phyloP scores from a whole-genome alignment of 2,888 invertebrate species.

The Yponomeuta sedellus region DNA sequence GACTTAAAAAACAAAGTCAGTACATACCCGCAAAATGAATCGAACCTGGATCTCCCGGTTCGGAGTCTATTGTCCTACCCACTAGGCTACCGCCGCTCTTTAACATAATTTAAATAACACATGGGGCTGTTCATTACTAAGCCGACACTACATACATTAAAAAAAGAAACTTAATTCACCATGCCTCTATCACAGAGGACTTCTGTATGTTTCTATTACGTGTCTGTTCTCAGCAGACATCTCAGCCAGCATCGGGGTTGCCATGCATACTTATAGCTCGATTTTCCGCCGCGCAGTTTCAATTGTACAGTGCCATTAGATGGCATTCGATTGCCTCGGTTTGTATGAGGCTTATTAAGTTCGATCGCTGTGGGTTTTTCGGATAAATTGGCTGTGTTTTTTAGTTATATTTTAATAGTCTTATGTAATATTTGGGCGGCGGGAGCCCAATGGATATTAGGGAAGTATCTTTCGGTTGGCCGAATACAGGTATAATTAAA shows the following conservation, averaged over 20 bases:
- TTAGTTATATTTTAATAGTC: not conserved
- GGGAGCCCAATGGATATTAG: too few species aligned
- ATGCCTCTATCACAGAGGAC: not conserved
- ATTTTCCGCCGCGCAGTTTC: slow-evolving; percentile 65
- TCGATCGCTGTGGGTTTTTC: slow-evolving; percentile 20
- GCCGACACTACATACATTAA: not conserved
- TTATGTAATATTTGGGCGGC: too few species aligned
- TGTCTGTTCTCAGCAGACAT: slow-evolving; percentile 41
- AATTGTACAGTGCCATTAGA: slow-evolving; percentile 65
- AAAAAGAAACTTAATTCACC: not conserved
- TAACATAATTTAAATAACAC: too few species aligned
- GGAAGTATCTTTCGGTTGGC: too few species aligned
- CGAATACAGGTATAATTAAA: too few species aligned
- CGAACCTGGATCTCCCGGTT: too few species aligned
- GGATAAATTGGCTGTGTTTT: not conserved
- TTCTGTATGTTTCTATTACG: not conserved
- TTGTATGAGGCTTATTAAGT: slow-evolving; percentile 43
- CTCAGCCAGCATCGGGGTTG: slow-evolving; percentile 54
- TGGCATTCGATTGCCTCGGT: slow-evolving; percentile 47
- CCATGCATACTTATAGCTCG: slow-evolving; percentile 72
- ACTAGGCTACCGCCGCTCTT: too few species aligned
- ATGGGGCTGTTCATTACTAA: too few species aligned
- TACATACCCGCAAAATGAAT: too few species aligned
- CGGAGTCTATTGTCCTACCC: too few species aligned
- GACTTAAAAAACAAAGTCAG: too few species aligned